Evolutionary conservation across 2,113 vertebrate genomes (phyloP), one percentile per base, ranked within the genome.

Genomic region (Pedetes capensis): DNA sequence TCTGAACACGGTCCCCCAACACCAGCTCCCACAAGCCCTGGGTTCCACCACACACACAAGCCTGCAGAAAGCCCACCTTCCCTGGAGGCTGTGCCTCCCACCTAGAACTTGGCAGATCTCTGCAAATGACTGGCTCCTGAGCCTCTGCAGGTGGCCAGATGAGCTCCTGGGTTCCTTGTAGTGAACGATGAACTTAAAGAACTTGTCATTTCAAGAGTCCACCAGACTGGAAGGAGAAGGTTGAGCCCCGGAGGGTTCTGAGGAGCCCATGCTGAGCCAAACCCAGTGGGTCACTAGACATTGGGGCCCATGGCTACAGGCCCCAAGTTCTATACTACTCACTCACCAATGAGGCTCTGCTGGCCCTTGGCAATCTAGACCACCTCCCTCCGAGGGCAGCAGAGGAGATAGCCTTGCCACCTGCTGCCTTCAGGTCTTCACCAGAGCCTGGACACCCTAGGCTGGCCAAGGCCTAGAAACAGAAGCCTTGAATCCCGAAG

Each of bases 341-440:
- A 22, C 29, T 88, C 44, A 20, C 12, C 64, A 53, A 8, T 49
- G 92, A 59, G 9, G 5, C n/a, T 83, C 25, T 37, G 8, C 57
- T 0, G 3, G 14, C 14, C 23, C 44, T n/a, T 29, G 27, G 22
- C 51, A 51, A 20, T 12, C 18, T 29, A 44, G 17, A n/a, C 23
- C 29, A 27, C 6, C n/a, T 76, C 8, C 39, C 34, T 47, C n/a
- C 32, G 34, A 12, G 23, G 6, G 5, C 18, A 27, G n/a, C 51
- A 63, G n/a, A 44, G 13, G 10, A 74, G 49, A 32, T 9, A 44
- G 25, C 49, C 66, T 37, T 44, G 11, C 8, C 0, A 0, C 3
- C 44, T n/a, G n/a, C 23, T 37, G 55, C 49, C 44, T 88, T 34
- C 55, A 39, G 20, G 37, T 91, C 37, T 37, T 55, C 20, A 14